Base-by-base conservation (phyloP, 2,797 vertebrate species). In the Selene dorsalis region DNA sequence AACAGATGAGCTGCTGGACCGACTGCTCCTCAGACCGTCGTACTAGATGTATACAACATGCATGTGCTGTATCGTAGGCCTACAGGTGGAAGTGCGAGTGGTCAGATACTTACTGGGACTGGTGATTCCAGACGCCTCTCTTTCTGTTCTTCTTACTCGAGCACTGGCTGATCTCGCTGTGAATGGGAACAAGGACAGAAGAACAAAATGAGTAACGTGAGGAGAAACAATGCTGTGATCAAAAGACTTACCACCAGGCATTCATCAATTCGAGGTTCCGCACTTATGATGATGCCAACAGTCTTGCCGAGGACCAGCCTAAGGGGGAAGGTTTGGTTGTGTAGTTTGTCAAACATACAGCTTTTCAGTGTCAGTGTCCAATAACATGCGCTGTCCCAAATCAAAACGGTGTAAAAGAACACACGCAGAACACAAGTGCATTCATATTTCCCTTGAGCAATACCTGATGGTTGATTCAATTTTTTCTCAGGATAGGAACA, bases 101-200 rank as follows among this genome's bases (percentile, higher is more conserved):
- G 17, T 45, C 13, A 22, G n/a, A 50, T 4, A 91, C 93, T 93
- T 75, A 94, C 93, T 89, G 57, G 93, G 91, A 67, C 92, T 91
- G 73, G 88, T 89, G 86, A 93, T 70, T 62, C 84, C 75, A 24
- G 88, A 84, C 28, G 24, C 88, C 9, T 93, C 92, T 76, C 80
- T 82, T 8, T 94, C 93, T 24, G 90, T 79, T 78, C 90, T 90
- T 77, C 90, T 92, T 9, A 39, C 39, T 57, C 93, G 89, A 63
- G 81, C 39, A 2, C 91, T 93, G 77, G 87, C 43, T n/a, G 92
- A 84, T 64, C 91, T 88, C 28, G 14, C 93, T 93, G 91, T 69
- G 69, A 73, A 69, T 4, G 65, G 12, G 3, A n/a, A 80, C n/a
- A 75, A 66, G 3, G 58, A 75, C 4, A 63, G 48, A 75, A 47